Conservation (phyloP, 1,140 invertebrate species). For the Drosophila lowei region DNA sequence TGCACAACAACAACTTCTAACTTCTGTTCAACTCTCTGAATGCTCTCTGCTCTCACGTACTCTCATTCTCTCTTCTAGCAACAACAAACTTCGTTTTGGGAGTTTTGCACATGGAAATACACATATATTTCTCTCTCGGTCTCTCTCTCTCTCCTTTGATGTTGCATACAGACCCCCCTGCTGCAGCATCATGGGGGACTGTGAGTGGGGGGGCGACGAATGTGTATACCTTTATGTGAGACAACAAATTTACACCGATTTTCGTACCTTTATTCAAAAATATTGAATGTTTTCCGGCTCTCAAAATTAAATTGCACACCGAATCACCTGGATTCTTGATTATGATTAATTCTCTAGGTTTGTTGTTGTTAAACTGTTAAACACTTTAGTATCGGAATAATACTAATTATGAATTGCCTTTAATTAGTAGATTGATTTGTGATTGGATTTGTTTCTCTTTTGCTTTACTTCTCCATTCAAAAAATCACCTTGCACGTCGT, state of each 20-base stretch:
- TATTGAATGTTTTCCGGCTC: slow-evolving; percentile 36
- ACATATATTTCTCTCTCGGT: slow-evolving; percentile 15
- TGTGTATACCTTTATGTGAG: slow-evolving; percentile 56
- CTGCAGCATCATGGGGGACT: neutral
- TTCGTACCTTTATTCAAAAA: slow-evolving; percentile 51
- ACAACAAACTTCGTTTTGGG: slow-evolving; percentile 48
- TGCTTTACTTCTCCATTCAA: slow-evolving; percentile 63
- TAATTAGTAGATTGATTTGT: slow-evolving; percentile 14
- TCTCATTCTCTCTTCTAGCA: slow-evolving; percentile 23
- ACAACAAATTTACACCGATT: slow-evolving; percentile 19
- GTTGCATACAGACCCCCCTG: slow-evolving; percentile 21
- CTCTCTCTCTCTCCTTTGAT: slow-evolving; percentile 39
- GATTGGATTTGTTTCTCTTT: slow-evolving; percentile 28
- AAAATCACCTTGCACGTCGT: slow-evolving; percentile 48
- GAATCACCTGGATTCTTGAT: slow-evolving; percentile 55
- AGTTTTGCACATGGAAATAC: slow-evolving; percentile 29
- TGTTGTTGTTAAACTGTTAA: slow-evolving; percentile 64
- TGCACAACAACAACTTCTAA: slow-evolving; percentile 63
- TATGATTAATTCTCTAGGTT: slow-evolving; percentile 16
- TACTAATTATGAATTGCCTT: slow-evolving; percentile 51
- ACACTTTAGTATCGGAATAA: slow-evolving; percentile 57
- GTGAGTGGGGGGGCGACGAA: slow-evolving; percentile 12
- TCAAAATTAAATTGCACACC: slow-evolving; percentile 57
- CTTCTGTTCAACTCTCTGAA: slow-evolving; percentile 12
- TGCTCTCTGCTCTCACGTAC: slow-evolving; percentile 14